A percentile compares a stretch with the other conserved stretches of the same genome.
phyloP scores from a whole-genome alignment of 2,797 vertebrate genomes.

The Coregonus suidteri region DNA sequence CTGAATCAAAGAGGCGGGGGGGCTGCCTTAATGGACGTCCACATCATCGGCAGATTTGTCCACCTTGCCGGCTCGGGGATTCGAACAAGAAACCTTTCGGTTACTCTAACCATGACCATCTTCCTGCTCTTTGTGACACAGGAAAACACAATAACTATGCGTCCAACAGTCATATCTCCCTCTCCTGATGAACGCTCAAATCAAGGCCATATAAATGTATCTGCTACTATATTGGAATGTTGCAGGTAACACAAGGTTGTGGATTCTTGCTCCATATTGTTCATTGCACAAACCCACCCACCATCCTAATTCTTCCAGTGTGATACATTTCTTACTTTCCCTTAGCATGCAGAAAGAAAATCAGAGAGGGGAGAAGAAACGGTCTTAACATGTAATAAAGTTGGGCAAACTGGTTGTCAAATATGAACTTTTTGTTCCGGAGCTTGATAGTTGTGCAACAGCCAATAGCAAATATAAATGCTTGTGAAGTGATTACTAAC shows the following conservation, averaged over 20 bases:
- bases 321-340: neutral
- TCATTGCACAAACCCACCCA: neutral
- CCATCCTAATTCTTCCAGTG: neutral
- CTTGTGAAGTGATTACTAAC: constrained; percentile 27
- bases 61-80: too few species aligned
- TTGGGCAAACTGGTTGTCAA: neutral
- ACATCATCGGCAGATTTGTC: too few species aligned
- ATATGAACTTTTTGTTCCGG: neutral
- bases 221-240: constrained; percentile 1
- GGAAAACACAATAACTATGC: neutral
- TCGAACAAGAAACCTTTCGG: too few species aligned
- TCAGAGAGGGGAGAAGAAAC: neutral
- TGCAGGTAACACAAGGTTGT: neutral
- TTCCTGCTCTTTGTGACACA: neutral
- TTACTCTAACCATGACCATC: neutral
- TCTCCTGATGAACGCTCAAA: constrained; percentile 2
- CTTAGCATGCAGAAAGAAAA: neutral
- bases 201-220: constrained; percentile 2
- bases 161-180: neutral
- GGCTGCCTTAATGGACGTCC: too few species aligned
- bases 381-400: neutral
- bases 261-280: neutral
- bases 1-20: too few species aligned
- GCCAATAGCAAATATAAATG: neutral
- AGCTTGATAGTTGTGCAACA: neutral